phyloP scores from a whole-genome alignment of 1,140 invertebrate genomes.

The Ceratina australensis region DNA sequence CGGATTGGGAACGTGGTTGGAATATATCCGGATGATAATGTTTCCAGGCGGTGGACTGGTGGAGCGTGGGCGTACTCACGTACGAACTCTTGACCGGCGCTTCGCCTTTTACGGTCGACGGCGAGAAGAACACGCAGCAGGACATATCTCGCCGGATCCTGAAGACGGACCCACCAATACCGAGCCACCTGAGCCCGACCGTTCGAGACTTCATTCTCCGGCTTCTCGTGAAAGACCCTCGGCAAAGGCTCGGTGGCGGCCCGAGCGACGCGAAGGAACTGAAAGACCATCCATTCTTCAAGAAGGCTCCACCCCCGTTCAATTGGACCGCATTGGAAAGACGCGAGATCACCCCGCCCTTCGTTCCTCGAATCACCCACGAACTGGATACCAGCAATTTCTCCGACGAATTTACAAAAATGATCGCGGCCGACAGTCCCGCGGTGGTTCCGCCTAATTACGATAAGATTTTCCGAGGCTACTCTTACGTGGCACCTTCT shows the following conservation, averaged over 20 bases:
- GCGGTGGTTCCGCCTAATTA: constrained; percentile 91
- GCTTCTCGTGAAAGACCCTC: constrained; percentile 93
- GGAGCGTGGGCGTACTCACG: constrained; percentile 97
- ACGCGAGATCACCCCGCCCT: constrained; percentile 89
- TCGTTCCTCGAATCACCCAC: constrained; percentile 89
- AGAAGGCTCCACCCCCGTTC: constrained; percentile 73
- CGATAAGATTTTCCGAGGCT: constrained; percentile 95
- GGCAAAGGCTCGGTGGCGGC: constrained; percentile 90
- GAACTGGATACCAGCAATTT: constrained; percentile 97
- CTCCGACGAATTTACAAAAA: constrained; percentile 96
- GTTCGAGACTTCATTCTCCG: constrained; percentile 86
- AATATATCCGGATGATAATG: background rate
- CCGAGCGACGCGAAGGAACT: constrained; percentile 89
- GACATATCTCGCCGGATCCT: constrained; percentile 96
- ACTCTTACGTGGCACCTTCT: constrained; percentile 97
- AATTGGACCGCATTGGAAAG: constrained; percentile 88
- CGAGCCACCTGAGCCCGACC: constrained; percentile 83
- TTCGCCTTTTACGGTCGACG: constrained; percentile 98
- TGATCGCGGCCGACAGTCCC: constrained; percentile 94
- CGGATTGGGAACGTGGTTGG: too few relatives aligned
- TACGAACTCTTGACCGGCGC: constrained; percentile 98
- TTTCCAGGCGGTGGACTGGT: constrained; percentile 96
- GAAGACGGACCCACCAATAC: constrained; percentile 91
- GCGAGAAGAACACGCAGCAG: constrained; percentile 93
- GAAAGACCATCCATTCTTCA: constrained; percentile 93